Conservation (phyloP, 2,113 vertebrate species). For the Chloebia gouldiae region DNA sequence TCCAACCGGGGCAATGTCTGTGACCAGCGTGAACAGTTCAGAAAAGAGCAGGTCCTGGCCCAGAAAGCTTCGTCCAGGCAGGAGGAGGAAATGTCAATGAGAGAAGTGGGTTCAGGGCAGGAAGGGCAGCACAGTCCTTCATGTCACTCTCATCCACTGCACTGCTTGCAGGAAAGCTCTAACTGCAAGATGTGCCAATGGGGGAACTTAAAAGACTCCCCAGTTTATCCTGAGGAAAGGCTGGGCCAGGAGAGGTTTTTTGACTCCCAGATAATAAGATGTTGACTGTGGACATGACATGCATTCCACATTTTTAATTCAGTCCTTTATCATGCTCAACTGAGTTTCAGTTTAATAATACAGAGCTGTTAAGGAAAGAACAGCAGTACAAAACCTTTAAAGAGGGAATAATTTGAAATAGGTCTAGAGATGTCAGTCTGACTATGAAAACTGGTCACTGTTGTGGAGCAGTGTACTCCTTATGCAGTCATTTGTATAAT, state of each 20-base stretch:
- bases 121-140: background rate
- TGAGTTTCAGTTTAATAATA: background rate
- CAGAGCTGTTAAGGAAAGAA: background rate
- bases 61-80: rapidly evolving
- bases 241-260: background rate
- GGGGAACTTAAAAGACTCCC: background rate
- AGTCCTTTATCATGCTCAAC: background rate
- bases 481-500: background rate
- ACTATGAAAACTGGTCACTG: background rate
- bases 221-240: background rate
- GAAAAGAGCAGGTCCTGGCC: background rate
- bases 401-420: background rate
- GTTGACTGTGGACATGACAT: background rate
- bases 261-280: background rate
- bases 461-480: background rate
- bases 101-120: background rate
- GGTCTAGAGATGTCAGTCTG: background rate
- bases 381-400: background rate
- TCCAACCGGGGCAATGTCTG: background rate
- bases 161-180: background rate
- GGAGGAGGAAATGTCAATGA: background rate
- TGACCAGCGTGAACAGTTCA: background rate
- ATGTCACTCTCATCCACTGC: rapidly evolving
- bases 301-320: background rate
- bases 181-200: background rate